Conservation (phyloP, 1,140 invertebrate species). For the Propsilocerus akamusi region DNA sequence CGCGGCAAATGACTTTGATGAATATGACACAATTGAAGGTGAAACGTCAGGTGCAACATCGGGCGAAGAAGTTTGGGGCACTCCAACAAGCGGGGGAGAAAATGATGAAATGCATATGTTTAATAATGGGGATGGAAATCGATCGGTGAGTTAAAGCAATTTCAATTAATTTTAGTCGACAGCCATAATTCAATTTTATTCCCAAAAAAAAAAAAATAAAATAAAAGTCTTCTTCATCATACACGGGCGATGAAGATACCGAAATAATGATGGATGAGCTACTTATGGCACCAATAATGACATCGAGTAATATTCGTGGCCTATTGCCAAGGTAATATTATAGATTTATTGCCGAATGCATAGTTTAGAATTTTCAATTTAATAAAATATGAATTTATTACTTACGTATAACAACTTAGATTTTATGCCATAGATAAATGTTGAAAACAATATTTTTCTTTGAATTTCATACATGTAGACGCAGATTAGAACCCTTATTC, state of each 20-base stretch:
- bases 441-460: no score
- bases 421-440: no score
- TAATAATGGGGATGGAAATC: conserved; percentile 39
- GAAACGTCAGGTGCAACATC: conserved; percentile 58
- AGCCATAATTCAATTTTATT: not conserved
- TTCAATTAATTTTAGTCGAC: not conserved
- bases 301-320: conserved; percentile 39
- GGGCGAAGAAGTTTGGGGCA: conserved; percentile 70
- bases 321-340: conserved; percentile 33
- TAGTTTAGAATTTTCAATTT: no score
- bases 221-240: conserved; percentile 42
- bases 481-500: conserved; percentile 43
- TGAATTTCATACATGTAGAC: no score
- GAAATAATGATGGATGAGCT: conserved; percentile 53
- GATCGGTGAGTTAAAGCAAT: conserved; percentile 31
- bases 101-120: conserved; percentile 45
- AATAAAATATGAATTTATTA: no score
- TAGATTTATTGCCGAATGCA: no score
- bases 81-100: conserved; percentile 61
- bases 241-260: conserved; percentile 42
- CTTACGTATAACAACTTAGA: no score
- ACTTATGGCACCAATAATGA: conserved; percentile 45
- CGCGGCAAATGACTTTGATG: conserved; percentile 25
- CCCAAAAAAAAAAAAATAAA: no score
- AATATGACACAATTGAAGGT: conserved; percentile 33